Evolutionary conservation across 2,888 invertebrate species (phyloP), one percentile per base, ranked within the genome.

Genomic region (Venustoraphidia nigricollis): DNA sequence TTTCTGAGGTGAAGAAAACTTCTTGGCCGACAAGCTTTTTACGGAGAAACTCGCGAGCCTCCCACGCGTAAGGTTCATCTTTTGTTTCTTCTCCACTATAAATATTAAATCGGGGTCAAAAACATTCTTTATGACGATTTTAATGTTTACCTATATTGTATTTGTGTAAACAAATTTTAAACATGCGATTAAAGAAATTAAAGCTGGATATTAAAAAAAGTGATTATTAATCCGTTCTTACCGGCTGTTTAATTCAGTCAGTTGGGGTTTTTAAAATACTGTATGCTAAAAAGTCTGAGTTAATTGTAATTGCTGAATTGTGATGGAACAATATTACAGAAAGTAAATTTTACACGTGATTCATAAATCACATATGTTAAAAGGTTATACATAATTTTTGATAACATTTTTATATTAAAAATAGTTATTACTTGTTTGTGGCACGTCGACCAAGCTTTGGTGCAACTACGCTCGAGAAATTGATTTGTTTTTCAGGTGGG

Each of bases 41-140:
- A 37, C 97, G 77, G 44, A 98, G 71, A 62, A 83, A 96, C 69
- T 98, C 97, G 48, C 97, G 79, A 1, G 96, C 90, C 63, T 97
- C 96, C 95, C 96, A 98, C 0, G 95, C 96, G 72, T 76, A 97
- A 2, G 96, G 90, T 68, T 97, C 90, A 64, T 92, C 92, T 64
- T 81, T 84, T 10, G 79, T 77, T 59, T 84, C 84, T 41, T 76
- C 76, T 40, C 77, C 73, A 64, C 75, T 78, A 64, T 35, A 60
- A 62, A 46, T 10, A 40, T 34, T 35, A 40, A 36, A 17, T 9
- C 34, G 11, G 34, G 45, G 27, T 27, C 27, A 27, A 6, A 3
- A 6, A 27, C 27, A 3, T 27, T 27, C 27, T 27, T 27, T 27
- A 3, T 6, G 6, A 27, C 6, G 27, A 27, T 27, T 27, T 6